Percentiles rank a stretch among this genome's conserved stretches.
Conservation (phyloP, 2,113 vertebrate genomes). For the Lichenostomus cassidix region DNA sequence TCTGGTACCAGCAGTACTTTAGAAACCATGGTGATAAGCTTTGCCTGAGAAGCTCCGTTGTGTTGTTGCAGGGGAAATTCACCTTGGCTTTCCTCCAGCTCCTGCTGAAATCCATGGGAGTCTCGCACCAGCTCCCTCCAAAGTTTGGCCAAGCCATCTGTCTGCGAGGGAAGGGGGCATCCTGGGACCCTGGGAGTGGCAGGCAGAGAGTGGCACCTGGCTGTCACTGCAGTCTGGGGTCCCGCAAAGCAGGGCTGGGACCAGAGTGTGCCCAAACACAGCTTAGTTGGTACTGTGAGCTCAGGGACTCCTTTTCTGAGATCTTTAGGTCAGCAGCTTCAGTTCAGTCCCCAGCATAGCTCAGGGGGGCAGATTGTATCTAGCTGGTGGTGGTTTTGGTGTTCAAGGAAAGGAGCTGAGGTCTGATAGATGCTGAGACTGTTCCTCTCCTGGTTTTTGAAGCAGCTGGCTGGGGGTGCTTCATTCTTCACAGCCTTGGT, state of each 20-base stretch:
- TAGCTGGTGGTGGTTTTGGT: background rate
- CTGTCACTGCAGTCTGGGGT: background rate
- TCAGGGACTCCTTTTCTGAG: background rate
- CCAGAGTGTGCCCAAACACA: fast-evolving
- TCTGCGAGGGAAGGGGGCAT: background rate
- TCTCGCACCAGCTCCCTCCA: fast-evolving
- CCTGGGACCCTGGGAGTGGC: background rate
- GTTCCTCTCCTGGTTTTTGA: background rate
- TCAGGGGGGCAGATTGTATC: background rate
- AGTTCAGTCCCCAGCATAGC: background rate
- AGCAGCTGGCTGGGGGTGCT: background rate
- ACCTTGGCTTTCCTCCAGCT: background rate
- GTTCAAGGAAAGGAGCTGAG: background rate
- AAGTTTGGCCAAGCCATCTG: background rate
- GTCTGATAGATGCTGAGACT: background rate
- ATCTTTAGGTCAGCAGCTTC: background rate
- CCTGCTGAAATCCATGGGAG: background rate
- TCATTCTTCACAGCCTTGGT: background rate
- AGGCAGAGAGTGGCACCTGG: background rate
- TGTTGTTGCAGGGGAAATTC: background rate
- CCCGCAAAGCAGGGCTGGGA: background rate
- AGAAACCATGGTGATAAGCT: constrained; percentile 60
- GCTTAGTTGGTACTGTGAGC: background rate
- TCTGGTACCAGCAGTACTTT: background rate
- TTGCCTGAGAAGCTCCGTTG: background rate